Evolutionary conservation across 2,113 vertebrate genomes (phyloP), one percentile per base, ranked within the genome.

Genomic region (Glaucomys volans): DNA sequence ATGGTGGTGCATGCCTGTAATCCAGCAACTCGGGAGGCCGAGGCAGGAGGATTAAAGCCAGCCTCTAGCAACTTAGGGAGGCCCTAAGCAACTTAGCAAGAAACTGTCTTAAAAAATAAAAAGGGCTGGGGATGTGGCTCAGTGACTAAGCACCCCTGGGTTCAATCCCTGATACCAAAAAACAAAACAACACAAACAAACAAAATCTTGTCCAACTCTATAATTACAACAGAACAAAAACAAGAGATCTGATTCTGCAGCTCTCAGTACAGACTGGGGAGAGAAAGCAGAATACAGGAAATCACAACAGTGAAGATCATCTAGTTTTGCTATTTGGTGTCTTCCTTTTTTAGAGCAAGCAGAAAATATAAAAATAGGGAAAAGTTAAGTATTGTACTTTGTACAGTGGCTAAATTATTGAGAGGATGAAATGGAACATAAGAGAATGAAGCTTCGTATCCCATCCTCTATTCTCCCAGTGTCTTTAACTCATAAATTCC

Each of bases 361-460:
- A 81, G 22, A 87, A 59, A 77, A 71, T 32, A 28, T 14, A 5
- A 80, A 75, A 64, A 64, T 13, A 64, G 16, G n/a, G 57, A 79
- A 72, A 79, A 83, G 17, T 3, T 81, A 47, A 90, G 20, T 76
- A 77, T 26, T 57, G 14, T 66, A 50, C n/a, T 4, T 96, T 77
- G 64, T 30, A 40, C 20, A 52, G 44, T n/a, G 40, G 44, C 9
- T 83, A 79, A 71, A 82, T 74, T 87, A 76, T 35, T 83, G 71
- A 93, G 75, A 96, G 57, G 66, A 44, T 90, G 35, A 26, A 91
- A 79, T 50, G 42, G 18, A 94, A 95, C 83, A 59, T 14, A 24
- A 14, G 12, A 87, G 57, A 82, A 79, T 42, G 40, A 32, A 59
- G 20, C 54, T 83, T 22, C 47, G 62, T n/a, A 40, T 44, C 35